Evolutionary conservation across 1,140 invertebrate genomes (phyloP).

Genomic region (Aphidius gifuensis): DNA sequence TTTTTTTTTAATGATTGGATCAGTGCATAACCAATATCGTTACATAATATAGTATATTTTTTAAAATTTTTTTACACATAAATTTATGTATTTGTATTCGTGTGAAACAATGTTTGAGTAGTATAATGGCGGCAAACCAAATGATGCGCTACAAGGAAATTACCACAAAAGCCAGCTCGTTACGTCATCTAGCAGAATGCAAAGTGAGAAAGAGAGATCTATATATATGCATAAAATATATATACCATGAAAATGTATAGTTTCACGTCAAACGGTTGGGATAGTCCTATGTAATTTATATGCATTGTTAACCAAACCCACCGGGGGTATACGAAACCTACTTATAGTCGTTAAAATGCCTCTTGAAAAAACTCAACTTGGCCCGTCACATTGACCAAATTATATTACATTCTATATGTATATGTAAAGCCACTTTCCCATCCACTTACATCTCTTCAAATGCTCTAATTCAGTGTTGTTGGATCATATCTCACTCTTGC

Average conservation of each 20-base stretch:
- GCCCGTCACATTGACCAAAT: neutral
- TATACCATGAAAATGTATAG: neutral
- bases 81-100: too few relatives aligned
- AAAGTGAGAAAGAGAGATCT: neutral
- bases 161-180: conserved; percentile 12
- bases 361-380: conserved; percentile 9
- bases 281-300: conserved; percentile 2
- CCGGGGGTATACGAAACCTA: conserved; percentile 4
- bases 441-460: too few relatives aligned
- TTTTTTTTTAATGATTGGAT: too few relatives aligned
- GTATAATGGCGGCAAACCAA: too few relatives aligned
- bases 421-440: neutral
- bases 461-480: too few relatives aligned
- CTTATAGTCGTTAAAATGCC: conserved; percentile 11
- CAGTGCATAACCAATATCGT: too few relatives aligned
- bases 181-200: neutral
- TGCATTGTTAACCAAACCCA: conserved; percentile 5
- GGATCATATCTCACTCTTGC: too few relatives aligned
- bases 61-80: too few relatives aligned
- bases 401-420: neutral
- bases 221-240: too few relatives aligned
- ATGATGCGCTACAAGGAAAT: neutral
- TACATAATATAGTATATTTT: too few relatives aligned
- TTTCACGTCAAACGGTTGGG: conserved; percentile 11
- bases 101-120: too few relatives aligned